Base-by-base conservation (phyloP, 2,888 invertebrate species). In the Orchestes rusci region DNA sequence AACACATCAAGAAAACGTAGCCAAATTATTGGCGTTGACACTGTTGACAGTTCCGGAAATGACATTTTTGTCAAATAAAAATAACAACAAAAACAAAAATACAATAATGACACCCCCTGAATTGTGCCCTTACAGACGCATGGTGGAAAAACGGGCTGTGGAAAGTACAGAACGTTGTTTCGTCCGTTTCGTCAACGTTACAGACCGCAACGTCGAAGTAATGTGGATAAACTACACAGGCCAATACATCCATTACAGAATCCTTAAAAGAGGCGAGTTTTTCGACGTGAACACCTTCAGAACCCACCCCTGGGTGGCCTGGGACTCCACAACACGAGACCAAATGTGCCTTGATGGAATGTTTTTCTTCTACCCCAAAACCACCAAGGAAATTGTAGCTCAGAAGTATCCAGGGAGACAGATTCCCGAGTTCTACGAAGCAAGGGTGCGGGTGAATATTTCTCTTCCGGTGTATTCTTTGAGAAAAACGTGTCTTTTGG, bases 231-330 rank as follows among this genome's bases (percentile, higher is more conserved):
- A 88, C 64, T 88, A 80, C 60, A 66, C 73, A 31, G 88, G 89
- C 0, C 62, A 62, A 0, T 73, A 74, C 27, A 70, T 77, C 2
- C 73, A 73, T 39, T 87, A 84, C 59, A 70, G 72, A 3, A 71
- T 73, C 1, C 60, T 90, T n/a, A 60, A 65, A 0, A 73, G 79
- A 0, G 69, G 72, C 3, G 42, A 55, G 29, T 74, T 66, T 56
- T 70, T 76, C 39, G 79, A 83, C 57, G 74, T 88, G 1, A 82
- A 85, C 56, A 85, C 91, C 0, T 92, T 72, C 63, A 77, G 80
- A 10, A 80, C 82, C 0, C 91, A 92, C 68, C 86, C 87, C 0
- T 92, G 91, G 90, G 78, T 89, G 50, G 90, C 88, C 60, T 71
- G 80, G 1, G 87, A 89, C 62, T 67, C 74, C 1, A 66, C 72